Evolutionary conservation across 2,113 vertebrate species (phyloP).

Genomic region (Pavo muticus): DNA sequence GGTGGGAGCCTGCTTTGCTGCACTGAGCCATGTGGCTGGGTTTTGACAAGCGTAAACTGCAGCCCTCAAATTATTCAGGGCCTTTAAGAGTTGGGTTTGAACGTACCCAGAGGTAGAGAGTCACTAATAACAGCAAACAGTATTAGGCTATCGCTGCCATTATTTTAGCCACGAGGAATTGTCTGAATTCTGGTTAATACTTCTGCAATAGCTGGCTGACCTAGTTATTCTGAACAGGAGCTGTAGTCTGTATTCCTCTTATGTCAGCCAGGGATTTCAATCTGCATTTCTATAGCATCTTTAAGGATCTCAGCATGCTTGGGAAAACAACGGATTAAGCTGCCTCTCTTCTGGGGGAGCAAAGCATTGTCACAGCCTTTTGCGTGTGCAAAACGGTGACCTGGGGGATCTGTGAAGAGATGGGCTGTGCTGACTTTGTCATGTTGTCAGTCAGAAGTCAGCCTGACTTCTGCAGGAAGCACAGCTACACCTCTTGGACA

Average conservation of each 20-base stretch:
- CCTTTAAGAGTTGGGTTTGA: slow-evolving; percentile 15
- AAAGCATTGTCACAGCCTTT: not conserved
- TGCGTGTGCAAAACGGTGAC: not conserved
- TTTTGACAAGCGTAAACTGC: not conserved
- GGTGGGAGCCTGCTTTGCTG: not conserved
- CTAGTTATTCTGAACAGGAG: slow-evolving; percentile 40
- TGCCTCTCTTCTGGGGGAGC: not conserved
- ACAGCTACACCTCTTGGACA: too few relatives aligned
- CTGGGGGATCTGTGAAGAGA: not conserved
- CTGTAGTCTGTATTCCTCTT: not conserved
- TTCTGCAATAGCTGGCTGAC: slow-evolving; percentile 37
- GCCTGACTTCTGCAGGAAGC: too few relatives aligned
- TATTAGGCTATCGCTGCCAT: not conserved
- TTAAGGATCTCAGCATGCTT: not conserved
- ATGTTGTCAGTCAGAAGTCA: too few relatives aligned
- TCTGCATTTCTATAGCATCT: slow-evolving; percentile 45
- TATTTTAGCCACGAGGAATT: slow-evolving; percentile 39
- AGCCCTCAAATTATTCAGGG: slow-evolving; percentile 32
- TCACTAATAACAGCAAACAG: slow-evolving; percentile 13
- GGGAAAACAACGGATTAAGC: slow-evolving; percentile 30
- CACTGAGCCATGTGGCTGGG: not conserved
- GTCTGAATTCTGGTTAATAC: slow-evolving; percentile 18
- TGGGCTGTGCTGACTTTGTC: not conserved
- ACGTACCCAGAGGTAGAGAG: not conserved
- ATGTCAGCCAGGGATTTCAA: slow-evolving; percentile 34